Conservation (phyloP, 1,140 invertebrate species). For the Cepaea nemoralis region DNA sequence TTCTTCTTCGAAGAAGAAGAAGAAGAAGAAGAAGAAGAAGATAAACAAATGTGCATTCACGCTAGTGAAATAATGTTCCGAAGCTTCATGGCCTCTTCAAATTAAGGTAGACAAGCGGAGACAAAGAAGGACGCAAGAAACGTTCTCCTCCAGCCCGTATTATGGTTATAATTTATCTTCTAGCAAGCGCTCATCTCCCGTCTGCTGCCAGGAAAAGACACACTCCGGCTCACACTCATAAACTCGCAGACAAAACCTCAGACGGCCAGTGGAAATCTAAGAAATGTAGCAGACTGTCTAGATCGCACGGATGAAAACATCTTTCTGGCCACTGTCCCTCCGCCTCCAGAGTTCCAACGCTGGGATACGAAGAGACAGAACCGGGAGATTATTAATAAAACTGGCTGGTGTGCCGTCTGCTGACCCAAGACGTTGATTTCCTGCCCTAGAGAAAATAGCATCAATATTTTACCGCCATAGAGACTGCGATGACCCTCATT, state of each 20-base stretch:
- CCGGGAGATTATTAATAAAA: conserved; percentile 10
- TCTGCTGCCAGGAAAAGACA: neutral
- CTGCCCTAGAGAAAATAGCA: conserved; percentile 5
- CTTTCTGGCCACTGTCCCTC: neutral
- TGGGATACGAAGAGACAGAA: neutral
- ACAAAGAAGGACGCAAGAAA: no score
- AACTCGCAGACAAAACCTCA: neutral
- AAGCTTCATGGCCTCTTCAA: no score
- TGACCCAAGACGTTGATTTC: conserved; percentile 12
- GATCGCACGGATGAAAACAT: neutral
- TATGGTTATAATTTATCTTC: neutral
- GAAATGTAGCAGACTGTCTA: neutral
- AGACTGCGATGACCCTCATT: conserved; percentile 9
- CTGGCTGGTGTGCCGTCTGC: conserved; percentile 5
- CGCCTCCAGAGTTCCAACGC: neutral
- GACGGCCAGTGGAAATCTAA: neutral
- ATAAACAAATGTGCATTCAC: no score
- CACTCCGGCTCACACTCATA: neutral
- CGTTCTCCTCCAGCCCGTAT: no score
- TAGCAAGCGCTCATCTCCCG: neutral
- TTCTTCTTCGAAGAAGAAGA: no score
- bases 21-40: no score
- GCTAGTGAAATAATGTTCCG: no score
- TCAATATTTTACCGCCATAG: conserved; percentile 9
- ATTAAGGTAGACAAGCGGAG: no score